phyloP scores from a whole-genome alignment of 2,888 invertebrate species.

The Entomobrya multifasciata region DNA sequence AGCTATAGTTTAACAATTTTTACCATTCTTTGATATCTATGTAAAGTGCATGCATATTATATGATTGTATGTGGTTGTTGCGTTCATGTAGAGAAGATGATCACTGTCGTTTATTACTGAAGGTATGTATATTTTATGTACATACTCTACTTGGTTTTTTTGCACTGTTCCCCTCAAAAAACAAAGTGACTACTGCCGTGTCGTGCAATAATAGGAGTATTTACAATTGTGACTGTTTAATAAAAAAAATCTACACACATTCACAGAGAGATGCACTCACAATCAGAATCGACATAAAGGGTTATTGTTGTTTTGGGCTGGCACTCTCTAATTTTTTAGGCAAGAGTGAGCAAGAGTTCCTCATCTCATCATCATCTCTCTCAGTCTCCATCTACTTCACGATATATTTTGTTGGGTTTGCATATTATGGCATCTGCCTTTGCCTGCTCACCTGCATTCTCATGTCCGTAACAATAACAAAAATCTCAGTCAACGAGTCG shows the following conservation, averaged over 20 bases:
- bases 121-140: neutral
- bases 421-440: constrained; percentile 18
- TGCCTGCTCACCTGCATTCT: constrained; percentile 32
- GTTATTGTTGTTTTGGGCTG: constrained; percentile 64
- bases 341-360: constrained; percentile 63
- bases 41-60: neutral
- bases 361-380: constrained; percentile 47
- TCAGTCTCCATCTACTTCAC: neutral
- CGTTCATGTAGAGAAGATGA: neutral
- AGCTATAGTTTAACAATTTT: neutral
- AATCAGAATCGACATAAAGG: constrained; percentile 41
- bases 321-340: constrained; percentile 55
- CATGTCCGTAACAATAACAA: constrained; percentile 51
- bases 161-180: constrained; percentile 11
- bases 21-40: too few relatives aligned
- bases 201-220: constrained; percentile 26
- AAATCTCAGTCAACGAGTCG: constrained; percentile 28
- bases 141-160: constrained; percentile 18
- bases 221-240: constrained; percentile 33
- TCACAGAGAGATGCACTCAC: constrained; percentile 10
- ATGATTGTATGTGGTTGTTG: neutral
- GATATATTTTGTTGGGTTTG: neutral
- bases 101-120: constrained; percentile 9
- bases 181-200: constrained; percentile 15
- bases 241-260: neutral